phyloP scores from a whole-genome alignment of 1,140 invertebrate genomes.

The Spodoptera litura region DNA sequence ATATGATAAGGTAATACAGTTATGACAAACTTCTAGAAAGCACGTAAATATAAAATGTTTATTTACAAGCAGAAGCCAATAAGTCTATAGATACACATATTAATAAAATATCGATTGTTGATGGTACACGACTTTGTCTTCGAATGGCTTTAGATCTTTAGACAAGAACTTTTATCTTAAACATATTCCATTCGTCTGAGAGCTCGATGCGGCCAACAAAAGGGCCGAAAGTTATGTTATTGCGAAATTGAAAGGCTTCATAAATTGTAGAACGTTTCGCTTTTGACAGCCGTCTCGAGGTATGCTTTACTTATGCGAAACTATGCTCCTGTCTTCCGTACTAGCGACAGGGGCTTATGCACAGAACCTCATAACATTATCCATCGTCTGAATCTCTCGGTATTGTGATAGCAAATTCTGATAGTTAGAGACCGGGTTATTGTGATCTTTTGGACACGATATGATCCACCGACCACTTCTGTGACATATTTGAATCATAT shows the following conservation, averaged over 20 bases:
- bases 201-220: conserved; percentile 54
- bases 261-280: conserved; percentile 63
- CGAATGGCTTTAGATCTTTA: conserved; percentile 43
- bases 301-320: conserved; percentile 54
- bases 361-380: conserved; percentile 1
- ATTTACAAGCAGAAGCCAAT: conserved; percentile 22
- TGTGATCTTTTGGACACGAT: conserved; percentile 23
- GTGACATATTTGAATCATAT: conserved; percentile 8
- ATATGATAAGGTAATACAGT: background rate
- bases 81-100: conserved; percentile 16
- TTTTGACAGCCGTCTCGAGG: conserved; percentile 57
- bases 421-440: conserved; percentile 7
- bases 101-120: conserved; percentile 43
- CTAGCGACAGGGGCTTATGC: conserved; percentile 19
- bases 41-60: background rate
- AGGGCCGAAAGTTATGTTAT: conserved; percentile 64
- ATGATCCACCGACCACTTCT: conserved; percentile 16
- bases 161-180: conserved; percentile 50
- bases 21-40: background rate
- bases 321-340: conserved; percentile 53
- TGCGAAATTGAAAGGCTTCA: conserved; percentile 58
- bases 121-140: conserved; percentile 25
- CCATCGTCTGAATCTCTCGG: conserved; percentile 13
- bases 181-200: conserved; percentile 38
- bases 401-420: conserved; percentile 30